These are phyloP conservation scores for Onthophagus taurus DNA, from an alignment of 1,140 invertebrate genomes.

Conservation along the genomic window DNA sequence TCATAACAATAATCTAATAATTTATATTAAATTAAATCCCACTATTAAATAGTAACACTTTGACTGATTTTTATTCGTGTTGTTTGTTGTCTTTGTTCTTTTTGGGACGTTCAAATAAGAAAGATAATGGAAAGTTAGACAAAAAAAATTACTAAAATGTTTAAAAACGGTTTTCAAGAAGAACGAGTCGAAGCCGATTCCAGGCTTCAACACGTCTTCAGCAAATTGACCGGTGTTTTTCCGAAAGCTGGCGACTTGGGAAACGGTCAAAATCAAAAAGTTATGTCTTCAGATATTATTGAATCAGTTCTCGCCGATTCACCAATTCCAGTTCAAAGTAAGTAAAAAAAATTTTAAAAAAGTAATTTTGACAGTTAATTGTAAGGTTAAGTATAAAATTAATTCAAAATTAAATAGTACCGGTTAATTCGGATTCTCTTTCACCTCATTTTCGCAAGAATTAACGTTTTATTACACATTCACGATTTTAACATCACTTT, in stretches of 20 bases:
- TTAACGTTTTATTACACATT: too few species aligned
- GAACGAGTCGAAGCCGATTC: constrained; percentile 23
- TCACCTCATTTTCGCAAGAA: too few species aligned
- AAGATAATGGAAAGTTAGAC: background rate
- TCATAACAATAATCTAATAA: background rate
- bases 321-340: constrained; percentile 24
- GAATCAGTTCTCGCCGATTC: constrained; percentile 30
- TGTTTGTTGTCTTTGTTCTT: background rate
- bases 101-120: background rate
- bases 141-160: constrained; percentile 18
- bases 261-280: constrained; percentile 21
- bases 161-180: constrained; percentile 26
- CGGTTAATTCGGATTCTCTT: too few species aligned
- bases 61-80: too few species aligned
- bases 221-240: constrained; percentile 28
- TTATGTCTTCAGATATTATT: constrained; percentile 33
- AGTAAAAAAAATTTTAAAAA: constrained; percentile 8
- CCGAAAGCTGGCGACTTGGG: constrained; percentile 28
- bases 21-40: background rate
- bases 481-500: too few species aligned
- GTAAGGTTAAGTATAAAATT: too few species aligned
- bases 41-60: background rate
- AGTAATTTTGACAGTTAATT: too few species aligned
- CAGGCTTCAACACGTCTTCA: constrained; percentile 29
- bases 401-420: too few species aligned